These are phyloP conservation scores for Solen grandis DNA, from an alignment of 1,140 invertebrate species.

Conservation along the genomic window DNA sequence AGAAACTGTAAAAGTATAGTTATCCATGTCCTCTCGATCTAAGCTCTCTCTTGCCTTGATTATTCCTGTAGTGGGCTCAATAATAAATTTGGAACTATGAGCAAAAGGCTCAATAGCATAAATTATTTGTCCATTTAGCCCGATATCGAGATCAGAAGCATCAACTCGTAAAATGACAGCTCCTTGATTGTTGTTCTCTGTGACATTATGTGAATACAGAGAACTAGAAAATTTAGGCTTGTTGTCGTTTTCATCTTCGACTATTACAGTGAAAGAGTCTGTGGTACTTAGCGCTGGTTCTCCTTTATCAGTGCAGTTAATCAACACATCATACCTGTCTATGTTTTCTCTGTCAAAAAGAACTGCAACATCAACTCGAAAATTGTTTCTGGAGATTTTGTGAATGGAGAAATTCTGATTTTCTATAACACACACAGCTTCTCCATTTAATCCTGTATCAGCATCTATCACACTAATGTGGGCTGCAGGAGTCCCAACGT, in stretches of 20 bases:
- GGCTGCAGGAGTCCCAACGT: slow-evolving; percentile 69
- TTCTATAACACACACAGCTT: slow-evolving; percentile 64
- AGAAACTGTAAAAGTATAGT: slow-evolving; percentile 54
- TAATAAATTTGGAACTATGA: slow-evolving; percentile 55
- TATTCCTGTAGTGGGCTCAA: slow-evolving; percentile 63
- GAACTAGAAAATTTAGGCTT: slow-evolving; percentile 62
- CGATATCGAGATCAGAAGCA: slow-evolving; percentile 72
- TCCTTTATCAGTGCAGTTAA: slow-evolving; percentile 72
- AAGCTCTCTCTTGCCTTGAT: slow-evolving; percentile 60
- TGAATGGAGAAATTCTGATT: slow-evolving; percentile 30
- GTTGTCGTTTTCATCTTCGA: slow-evolving; percentile 76
- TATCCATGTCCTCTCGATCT: slow-evolving; percentile 62
- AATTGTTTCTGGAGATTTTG: slow-evolving; percentile 7
- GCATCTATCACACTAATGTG: slow-evolving; percentile 73
- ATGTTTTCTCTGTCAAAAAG: slow-evolving; percentile 61
- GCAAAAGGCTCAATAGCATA: slow-evolving; percentile 57
- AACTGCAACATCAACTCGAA: slow-evolving; percentile 7
- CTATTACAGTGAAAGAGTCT: slow-evolving; percentile 69
- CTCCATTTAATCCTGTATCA: slow-evolving; percentile 73
- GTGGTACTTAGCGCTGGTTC: slow-evolving; percentile 60
- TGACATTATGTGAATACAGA: slow-evolving; percentile 58
- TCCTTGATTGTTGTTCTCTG: slow-evolving; percentile 67
- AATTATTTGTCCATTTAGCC: slow-evolving; percentile 62
- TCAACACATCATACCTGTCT: slow-evolving; percentile 45
- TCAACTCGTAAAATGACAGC: slow-evolving; percentile 64